Conservation (phyloP, 2,113 vertebrate species). For the Osmerus mordax region DNA sequence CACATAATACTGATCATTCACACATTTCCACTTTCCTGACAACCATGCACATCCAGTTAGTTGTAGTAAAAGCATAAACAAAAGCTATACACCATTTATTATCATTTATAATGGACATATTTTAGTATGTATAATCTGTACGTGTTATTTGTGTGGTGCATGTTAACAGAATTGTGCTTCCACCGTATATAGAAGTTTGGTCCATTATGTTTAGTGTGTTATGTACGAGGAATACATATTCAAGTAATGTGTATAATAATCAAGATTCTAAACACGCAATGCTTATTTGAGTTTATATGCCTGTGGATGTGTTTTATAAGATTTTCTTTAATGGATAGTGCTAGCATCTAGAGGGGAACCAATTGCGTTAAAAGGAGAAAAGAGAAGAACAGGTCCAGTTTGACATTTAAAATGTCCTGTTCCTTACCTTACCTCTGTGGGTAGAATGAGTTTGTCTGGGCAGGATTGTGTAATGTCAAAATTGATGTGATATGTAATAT, state of each 20-base stretch:
- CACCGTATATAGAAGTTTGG: slow-evolving; percentile 61
- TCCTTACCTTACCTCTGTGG: slow-evolving; percentile 42
- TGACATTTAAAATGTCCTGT: slow-evolving; percentile 34
- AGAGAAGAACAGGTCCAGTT: slow-evolving; percentile 18
- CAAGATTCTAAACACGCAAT: slow-evolving; percentile 32
- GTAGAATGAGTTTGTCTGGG: slow-evolving; percentile 32
- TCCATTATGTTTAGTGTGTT: slow-evolving; percentile 38
- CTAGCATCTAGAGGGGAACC: slow-evolving; percentile 34
- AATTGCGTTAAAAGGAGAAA: background rate
- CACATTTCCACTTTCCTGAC: background rate
- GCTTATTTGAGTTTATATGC: slow-evolving; percentile 32
- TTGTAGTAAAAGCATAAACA: slow-evolving; percentile 39
- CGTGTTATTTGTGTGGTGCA: slow-evolving; percentile 66
- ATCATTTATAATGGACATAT: slow-evolving; percentile 61
- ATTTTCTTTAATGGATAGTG: slow-evolving; percentile 44
- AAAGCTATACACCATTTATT: slow-evolving; percentile 37
- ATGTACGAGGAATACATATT: slow-evolving; percentile 55
- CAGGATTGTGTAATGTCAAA: slow-evolving; percentile 54
- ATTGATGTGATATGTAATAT: slow-evolving; percentile 70
- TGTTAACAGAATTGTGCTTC: slow-evolving; percentile 61
- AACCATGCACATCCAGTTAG: slow-evolving; percentile 12
- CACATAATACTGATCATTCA: slow-evolving; percentile 15
- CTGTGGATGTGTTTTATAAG: slow-evolving; percentile 24
- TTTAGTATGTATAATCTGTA: slow-evolving; percentile 49
- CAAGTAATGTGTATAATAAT: slow-evolving; percentile 49